These are phyloP conservation scores for Nannobrachium achirus DNA, from an alignment of 2,113 vertebrate species.

Conservation along the genomic window DNA sequence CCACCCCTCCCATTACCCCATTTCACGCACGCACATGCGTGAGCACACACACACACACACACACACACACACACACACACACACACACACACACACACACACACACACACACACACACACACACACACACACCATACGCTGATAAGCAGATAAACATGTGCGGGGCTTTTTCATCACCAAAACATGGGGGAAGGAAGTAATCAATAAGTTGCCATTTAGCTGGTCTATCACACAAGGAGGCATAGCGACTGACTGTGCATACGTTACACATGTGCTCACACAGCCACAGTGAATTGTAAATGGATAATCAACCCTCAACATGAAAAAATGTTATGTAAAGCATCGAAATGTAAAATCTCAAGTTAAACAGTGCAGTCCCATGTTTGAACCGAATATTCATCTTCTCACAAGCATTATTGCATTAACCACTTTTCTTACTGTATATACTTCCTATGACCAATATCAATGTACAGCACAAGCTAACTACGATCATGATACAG, in stretches of 20 bases:
- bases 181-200: slow-evolving; percentile 46
- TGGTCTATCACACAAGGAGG: slow-evolving; percentile 33
- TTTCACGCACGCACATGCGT: background rate
- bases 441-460: too few species aligned
- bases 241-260: slow-evolving; percentile 9
- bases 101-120: slow-evolving; percentile 4
- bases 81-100: too few species aligned
- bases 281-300: background rate
- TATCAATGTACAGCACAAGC: too few species aligned
- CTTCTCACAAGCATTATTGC: background rate
- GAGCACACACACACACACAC: slow-evolving; percentile 25
- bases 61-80: background rate
- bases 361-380: too few species aligned
- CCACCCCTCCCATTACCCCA: slow-evolving; percentile 23
- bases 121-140: slow-evolving; percentile 21
- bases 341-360: too few species aligned
- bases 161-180: slow-evolving; percentile 22
- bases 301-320: background rate
- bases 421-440: too few species aligned
- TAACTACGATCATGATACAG: too few species aligned
- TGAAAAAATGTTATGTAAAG: too few species aligned
- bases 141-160: slow-evolving; percentile 26
- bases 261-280: slow-evolving; percentile 9
- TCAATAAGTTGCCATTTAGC: slow-evolving; percentile 59
- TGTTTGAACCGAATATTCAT: too few species aligned